Base-by-base conservation (phyloP, 2,888 invertebrate species). In the Tethea ocularis region DNA sequence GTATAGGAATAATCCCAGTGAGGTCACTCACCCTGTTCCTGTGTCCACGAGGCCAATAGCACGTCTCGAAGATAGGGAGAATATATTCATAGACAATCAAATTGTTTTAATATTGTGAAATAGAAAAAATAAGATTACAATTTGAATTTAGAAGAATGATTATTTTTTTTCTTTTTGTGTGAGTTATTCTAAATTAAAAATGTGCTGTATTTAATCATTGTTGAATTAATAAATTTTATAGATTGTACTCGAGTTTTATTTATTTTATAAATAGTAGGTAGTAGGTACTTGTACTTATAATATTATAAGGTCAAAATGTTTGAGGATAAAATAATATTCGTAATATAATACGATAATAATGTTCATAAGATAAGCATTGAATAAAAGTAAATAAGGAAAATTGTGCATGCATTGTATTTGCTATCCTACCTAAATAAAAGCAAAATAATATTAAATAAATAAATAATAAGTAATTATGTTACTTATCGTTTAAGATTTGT, bases 1-100 rank as follows among this genome's bases (percentile, higher is more conserved):
- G 20, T 46, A 46, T 46, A 46, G 46, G 46, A 46, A 46, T 46
- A 46, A 46, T 46, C 46, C 46, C 46, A 46, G 46, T 20, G 7
- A 46, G 46, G 46, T 46, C 46, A 46, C 2, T 46, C 46, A 46
- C 46, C 46, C 46, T 46, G 46, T 17, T 46, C 46, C 46, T 46
- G 46, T 46, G 46, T 46, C 46, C 46, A 20, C 46, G 20, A 46
- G 46, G 46, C 20, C 46, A 46, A 46, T 46, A 46, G 20, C 46
- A 46, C 20, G 46, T 17, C 46, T n/a, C n/a, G 46, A 20, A 10
- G 46, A 46, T 46, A 46, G 46, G 20, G n/a, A 17, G 41, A 46
- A 20, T 20, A 46, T 46, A 3, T 20, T 20, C 20, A 46, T 46
- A 46, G 20, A 46, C 46, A 46, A 46, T 46, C 10, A 46, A 17